Evolutionary conservation across 2,113 vertebrate genomes (phyloP), one percentile per base, ranked within the genome.

Genomic region (Strix uralensis): DNA sequence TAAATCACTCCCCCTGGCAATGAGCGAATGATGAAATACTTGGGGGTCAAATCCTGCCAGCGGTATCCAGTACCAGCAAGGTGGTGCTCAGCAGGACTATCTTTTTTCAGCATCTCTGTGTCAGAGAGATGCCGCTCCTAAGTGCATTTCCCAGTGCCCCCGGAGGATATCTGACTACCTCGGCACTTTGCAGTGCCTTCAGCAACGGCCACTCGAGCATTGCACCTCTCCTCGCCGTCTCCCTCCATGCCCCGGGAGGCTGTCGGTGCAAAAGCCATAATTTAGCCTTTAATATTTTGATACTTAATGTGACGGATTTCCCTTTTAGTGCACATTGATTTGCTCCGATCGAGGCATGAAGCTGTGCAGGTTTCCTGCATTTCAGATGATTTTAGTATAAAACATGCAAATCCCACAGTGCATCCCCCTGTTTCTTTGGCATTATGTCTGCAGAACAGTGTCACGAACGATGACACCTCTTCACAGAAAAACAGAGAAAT

Each of bases 371-470:
- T 61, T 77, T 38, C 86, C 58, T 73, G 36, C n/a, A 0, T 80
- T 82, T 55, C 38, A 18, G 47, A 75, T 15, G 19, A 67, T 78
- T 86, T 96, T 22, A 40, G 91, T 47, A 38, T 90, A 95, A 96
- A 91, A 78, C 83, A 92, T 93, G 92, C 84, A 92, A 97, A 96
- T 91, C 90, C 92, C 89, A n/a, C 44, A 3, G 83, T 44, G 66
- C 54, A 38, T 62, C 59, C 82, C 85, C 70, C 73, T 52, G 44
- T 86, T 94, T 78, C 70, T 63, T 74, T 59, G 89, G 82, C 44
- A 66, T 87, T 75, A 15, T 63, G 55, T 95, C 71, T 95, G 73
- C n/a, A 34, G 70, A 87, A 22, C 40, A 4, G 80, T 91, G 40
- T 72, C 90, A 79, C 2, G 5, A 91, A 36, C 5, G 42, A 70